Conservation (phyloP, 2,888 invertebrate genomes). For the Netelia fuscicornis region DNA sequence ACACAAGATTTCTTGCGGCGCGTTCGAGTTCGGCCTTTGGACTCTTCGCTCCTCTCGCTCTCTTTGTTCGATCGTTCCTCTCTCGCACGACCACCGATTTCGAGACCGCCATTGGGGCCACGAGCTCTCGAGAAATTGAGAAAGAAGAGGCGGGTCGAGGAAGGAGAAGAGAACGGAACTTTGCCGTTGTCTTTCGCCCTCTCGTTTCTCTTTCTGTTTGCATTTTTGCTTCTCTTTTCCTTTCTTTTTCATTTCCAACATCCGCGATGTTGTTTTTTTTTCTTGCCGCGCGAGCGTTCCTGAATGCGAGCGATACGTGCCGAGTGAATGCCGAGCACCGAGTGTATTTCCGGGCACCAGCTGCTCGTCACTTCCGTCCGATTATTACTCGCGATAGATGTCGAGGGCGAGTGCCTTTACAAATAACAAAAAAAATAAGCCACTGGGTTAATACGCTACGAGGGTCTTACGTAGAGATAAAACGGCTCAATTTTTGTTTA, state of each 20-base stretch:
- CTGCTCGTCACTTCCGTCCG: slow-evolving; percentile 79
- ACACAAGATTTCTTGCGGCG: slow-evolving; percentile 3
- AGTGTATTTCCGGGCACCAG: slow-evolving; percentile 77
- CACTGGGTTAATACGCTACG: not conserved
- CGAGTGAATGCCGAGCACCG: slow-evolving; percentile 31
- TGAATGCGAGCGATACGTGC: slow-evolving; percentile 37
- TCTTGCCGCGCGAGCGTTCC: slow-evolving; percentile 19
- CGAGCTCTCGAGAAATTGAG: slow-evolving; percentile 23
- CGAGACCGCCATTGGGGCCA: not conserved
- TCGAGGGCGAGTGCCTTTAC: slow-evolving; percentile 12
- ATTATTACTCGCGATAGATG: slow-evolving; percentile 73
- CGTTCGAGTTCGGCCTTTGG: slow-evolving; percentile 57
- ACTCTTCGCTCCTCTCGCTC: slow-evolving; percentile 32
- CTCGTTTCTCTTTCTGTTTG: slow-evolving; percentile 26
- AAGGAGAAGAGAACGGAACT: slow-evolving; percentile 12
- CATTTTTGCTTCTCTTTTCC: slow-evolving; percentile 22
- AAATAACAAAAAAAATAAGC: not conserved
- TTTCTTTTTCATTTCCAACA: not conserved
- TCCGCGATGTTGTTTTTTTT: not conserved
- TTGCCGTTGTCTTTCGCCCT: slow-evolving; percentile 48
- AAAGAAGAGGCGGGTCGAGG: slow-evolving; percentile 3
- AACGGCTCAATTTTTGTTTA: no score
- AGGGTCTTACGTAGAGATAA: no score
- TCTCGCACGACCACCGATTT: slow-evolving; percentile 73
- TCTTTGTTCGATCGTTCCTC: slow-evolving; percentile 67